Base-by-base conservation (phyloP, 2,113 vertebrate genomes). In the Uropsilus gracilis region DNA sequence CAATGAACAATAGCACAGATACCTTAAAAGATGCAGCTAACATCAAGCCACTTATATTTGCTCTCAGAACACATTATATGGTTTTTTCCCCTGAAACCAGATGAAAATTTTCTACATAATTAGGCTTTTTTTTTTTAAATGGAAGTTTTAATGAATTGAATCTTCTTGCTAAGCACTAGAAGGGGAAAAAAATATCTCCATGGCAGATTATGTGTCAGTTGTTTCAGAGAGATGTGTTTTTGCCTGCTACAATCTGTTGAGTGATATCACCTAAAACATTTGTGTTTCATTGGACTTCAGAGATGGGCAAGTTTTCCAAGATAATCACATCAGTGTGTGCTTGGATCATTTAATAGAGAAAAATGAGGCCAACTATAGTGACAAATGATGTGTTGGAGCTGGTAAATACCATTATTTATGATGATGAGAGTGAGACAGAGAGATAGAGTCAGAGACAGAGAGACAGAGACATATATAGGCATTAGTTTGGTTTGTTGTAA, bases 331-430 rank as follows among this genome's bases (percentile, higher is more conserved):
- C 53, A 72, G 50, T 37, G 34, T 73, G 42, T 69, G 26, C 12
- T 44, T 28, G 83, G 59, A 11, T 86, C 37, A 73, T 69, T 48
- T 76, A 57, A 34, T 20, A 86, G 69, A 39, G 73, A 86, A 84
- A 34, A 84, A 26, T 11, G 46, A 90, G n/a, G 46, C 53, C 77
- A 24, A 17, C 28, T 81, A 5, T 26, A 90, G 22, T 61, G 81
- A 85, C 69, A 93, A 68, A 83, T 91, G 50, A 84, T 39, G 69
- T 90, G 22, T 22, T 73, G 39, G 8, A 30, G 26, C 14, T 89
- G n/a, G 39, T 72, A 94, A 94, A 89, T n/a, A 57, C 55, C 6
- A 78, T 73, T 94, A 55, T 82, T 96, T 88, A 89, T 5, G 73
- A 28, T 55, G 22, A 5, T 2, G 50, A 44, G 26, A 20, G 18